Base-by-base conservation (phyloP, 2,113 vertebrate genomes). In the Tenebrosternarchus preto region DNA sequence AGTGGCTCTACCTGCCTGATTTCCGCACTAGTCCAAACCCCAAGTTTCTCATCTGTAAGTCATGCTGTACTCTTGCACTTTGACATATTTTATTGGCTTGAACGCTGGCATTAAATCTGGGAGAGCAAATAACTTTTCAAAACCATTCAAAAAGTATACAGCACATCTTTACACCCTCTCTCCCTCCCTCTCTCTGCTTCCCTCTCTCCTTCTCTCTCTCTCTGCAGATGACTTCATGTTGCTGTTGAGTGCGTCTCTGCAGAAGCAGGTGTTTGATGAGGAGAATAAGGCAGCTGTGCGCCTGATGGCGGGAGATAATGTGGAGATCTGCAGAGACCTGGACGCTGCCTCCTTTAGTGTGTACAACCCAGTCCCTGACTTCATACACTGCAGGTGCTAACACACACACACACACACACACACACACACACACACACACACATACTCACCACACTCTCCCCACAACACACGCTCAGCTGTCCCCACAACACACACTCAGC, bases 271-370 rank as follows among this genome's bases (percentile, higher is more conserved):
- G 1, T 99, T 99, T 81, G 97, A 99, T 2, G 98, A 99, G 5
- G 98, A 99, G 89, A 99, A 99, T 82, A 95, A 96, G 84, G 98
- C 97, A 11, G 96, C 96, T 0, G 96, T 98, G 3, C 93, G 98
- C n/a, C 91, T 99, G 83, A 95, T 96, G 92, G 98, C 97, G 0
- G 97, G 97, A n/a, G 98, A 99, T 88, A 99, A 99, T 2, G 97
- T 99, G 17, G 98, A 99, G 91, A 99, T 99, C 81, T 99, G 98
- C 85, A 93, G 97, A 93, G 97, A 96, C 86, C 93, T 99, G 63
- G 97, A 99, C 0, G 98, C 97, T 0, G 96, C 97, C 7, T 95
- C 97, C 1, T 99, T 99, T 84, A 98, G 97, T 69, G 95, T 98
- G 53, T 96, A 99, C 84, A 99, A 99, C 89, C 97, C 97, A 0